These are phyloP conservation scores for Platypus cylindrus DNA, from an alignment of 2,888 invertebrate species.

Conservation along the genomic window DNA sequence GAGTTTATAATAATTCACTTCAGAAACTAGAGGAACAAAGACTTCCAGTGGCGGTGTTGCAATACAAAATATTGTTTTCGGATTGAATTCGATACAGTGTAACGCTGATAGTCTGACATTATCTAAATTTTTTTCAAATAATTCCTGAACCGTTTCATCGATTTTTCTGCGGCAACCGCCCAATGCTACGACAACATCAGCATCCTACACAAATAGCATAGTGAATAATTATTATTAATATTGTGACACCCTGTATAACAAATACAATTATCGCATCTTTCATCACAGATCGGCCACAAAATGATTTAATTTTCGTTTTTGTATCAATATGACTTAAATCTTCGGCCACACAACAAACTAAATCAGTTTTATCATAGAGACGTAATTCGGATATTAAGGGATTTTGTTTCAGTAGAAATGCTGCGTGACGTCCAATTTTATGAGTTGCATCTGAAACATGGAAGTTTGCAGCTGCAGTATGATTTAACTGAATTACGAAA, in stretches of 20 bases:
- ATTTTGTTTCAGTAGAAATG: slow-evolving; percentile 28
- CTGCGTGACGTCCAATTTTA: slow-evolving; percentile 21
- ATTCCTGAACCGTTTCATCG: slow-evolving; percentile 19
- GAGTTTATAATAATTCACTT: slow-evolving; percentile 20
- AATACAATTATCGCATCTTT: slow-evolving; percentile 27
- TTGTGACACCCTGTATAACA: too few species aligned
- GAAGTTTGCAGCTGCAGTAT: background rate
- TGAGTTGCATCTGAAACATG: slow-evolving; percentile 13
- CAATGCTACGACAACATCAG: slow-evolving; percentile 28
- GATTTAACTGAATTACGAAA: background rate
- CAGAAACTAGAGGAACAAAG: slow-evolving; percentile 31
- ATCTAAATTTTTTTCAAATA: slow-evolving; percentile 29
- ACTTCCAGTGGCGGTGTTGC: slow-evolving; percentile 31
- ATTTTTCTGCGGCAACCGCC: slow-evolving; percentile 26
- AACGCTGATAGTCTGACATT: slow-evolving; percentile 26
- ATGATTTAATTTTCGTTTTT: slow-evolving; percentile 24
- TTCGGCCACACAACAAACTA: slow-evolving; percentile 22
- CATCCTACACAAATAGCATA: too few species aligned
- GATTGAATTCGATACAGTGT: slow-evolving; percentile 31
- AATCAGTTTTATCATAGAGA: slow-evolving; percentile 25
- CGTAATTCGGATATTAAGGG: slow-evolving; percentile 26
- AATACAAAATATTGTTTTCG: slow-evolving; percentile 27
- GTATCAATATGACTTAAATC: slow-evolving; percentile 32
- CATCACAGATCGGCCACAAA: slow-evolving; percentile 24
- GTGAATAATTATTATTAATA: too few species aligned